These are phyloP conservation scores for Graptemys geographica DNA, from an alignment of 2,797 vertebrate species.

Conservation along the genomic window DNA sequence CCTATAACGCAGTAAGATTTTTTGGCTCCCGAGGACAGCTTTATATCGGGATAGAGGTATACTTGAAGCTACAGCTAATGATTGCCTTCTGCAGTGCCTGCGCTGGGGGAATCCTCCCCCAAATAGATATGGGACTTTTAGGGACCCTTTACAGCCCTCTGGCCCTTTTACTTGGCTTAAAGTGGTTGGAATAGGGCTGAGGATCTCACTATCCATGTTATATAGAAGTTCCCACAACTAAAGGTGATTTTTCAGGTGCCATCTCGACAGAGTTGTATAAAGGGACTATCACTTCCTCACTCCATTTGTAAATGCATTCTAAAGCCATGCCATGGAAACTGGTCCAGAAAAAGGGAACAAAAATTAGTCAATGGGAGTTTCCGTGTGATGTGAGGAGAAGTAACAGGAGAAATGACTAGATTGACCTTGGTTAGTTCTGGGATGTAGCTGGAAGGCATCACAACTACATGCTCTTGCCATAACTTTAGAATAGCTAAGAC, in stretches of 20 bases:
- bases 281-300: neutral
- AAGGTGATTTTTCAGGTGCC: neutral
- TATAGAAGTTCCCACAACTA: fast-evolving
- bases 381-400: neutral
- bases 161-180: neutral
- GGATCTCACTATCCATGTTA: fast-evolving
- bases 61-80: neutral
- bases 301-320: neutral
- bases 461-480: neutral
- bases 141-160: neutral
- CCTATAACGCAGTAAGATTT: too few species aligned
- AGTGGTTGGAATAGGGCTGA: neutral
- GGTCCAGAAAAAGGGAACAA: neutral
- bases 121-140: neutral
- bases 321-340: neutral
- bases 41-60: too few species aligned
- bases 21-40: too few species aligned
- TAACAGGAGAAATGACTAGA: neutral
- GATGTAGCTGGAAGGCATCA: neutral
- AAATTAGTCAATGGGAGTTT: neutral
- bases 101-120: fast-evolving
- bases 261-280: neutral
- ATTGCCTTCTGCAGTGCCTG: neutral
- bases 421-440: neutral
- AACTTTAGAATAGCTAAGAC: neutral